Evolutionary conservation across 2,113 vertebrate genomes (phyloP).

Genomic region (Lota lota): DNA sequence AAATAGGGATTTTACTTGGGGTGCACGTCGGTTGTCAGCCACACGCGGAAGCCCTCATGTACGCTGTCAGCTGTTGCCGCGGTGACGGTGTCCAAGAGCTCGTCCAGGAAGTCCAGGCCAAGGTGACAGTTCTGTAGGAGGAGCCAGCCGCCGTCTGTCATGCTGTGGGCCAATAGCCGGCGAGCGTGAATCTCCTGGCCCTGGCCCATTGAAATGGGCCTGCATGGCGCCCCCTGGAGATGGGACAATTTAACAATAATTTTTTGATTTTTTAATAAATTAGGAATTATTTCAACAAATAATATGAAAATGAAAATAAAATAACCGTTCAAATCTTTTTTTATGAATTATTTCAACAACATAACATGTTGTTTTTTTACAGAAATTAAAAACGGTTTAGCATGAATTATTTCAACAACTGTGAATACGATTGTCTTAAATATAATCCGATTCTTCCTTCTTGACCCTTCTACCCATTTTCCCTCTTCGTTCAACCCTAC

Average conservation of each 20-base stretch:
- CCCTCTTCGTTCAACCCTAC: background rate
- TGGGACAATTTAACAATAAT: background rate
- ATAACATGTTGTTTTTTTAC: background rate
- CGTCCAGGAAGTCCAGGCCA: constrained; percentile 80
- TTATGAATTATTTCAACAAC: background rate
- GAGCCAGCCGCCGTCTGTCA: constrained; percentile 82
- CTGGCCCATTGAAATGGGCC: constrained; percentile 84
- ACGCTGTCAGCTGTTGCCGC: constrained; percentile 43
- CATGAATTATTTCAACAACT: no score
- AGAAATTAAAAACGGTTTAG: background rate
- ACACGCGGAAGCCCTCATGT: constrained; percentile 72
- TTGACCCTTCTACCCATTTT: background rate
- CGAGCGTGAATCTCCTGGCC: constrained; percentile 83
- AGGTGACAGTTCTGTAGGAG: constrained; percentile 87
- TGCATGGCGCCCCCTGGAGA: constrained; percentile 70
- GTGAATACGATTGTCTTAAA: no score
- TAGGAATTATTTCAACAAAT: background rate
- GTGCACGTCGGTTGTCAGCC: constrained; percentile 82
- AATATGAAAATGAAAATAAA: no score
- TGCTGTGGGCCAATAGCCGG: constrained; percentile 74
- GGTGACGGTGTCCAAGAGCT: constrained; percentile 76
- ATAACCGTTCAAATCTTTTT: no score
- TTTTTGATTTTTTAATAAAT: no score
- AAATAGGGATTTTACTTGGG: constrained; percentile 35
- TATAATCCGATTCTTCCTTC: background rate